Conservation (phyloP, 2,888 invertebrate species). For the Malthinus flaveolus region DNA sequence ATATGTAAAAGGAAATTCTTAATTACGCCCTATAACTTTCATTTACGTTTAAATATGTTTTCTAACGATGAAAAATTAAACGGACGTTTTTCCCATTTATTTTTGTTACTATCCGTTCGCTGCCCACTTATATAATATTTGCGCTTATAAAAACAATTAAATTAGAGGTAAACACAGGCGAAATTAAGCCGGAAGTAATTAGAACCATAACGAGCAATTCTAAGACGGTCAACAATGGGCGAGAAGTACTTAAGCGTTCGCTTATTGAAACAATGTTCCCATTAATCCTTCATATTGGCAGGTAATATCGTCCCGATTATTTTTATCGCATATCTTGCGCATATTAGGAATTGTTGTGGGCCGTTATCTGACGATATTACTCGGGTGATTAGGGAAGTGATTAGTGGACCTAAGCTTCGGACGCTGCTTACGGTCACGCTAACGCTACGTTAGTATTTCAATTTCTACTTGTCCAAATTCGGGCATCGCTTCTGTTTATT, state of each 20-base stretch:
- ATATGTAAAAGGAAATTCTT: conserved; percentile 4
- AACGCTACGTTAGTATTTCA: conserved; percentile 23
- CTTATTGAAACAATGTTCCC: conserved; percentile 51
- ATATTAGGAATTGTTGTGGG: conserved; percentile 49
- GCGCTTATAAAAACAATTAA: not conserved
- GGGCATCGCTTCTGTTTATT: conserved; percentile 43
- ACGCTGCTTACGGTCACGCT: conserved; percentile 34
- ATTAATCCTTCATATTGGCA: conserved; percentile 55
- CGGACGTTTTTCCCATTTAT: not conserved
- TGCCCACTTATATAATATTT: not conserved
- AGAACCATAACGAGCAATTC: conserved; percentile 29
- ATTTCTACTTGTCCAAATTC: conserved; percentile 37
- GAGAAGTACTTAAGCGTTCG: conserved; percentile 37
- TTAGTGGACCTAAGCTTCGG: conserved; percentile 36
- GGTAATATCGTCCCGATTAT: conserved; percentile 53
- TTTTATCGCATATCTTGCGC: conserved; percentile 47
- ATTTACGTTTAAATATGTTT: no score
- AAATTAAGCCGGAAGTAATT: conserved; percentile 30
- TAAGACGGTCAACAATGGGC: conserved; percentile 36
- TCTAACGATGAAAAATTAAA: no score
- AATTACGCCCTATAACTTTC: not conserved
- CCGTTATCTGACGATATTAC: conserved; percentile 33
- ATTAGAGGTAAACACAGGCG: conserved; percentile 17
- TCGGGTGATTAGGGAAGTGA: conserved; percentile 32
- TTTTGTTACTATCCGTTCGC: not conserved